Base-by-base conservation (phyloP, 2,888 invertebrate genomes). In the Hemicrepidius hirtus region DNA sequence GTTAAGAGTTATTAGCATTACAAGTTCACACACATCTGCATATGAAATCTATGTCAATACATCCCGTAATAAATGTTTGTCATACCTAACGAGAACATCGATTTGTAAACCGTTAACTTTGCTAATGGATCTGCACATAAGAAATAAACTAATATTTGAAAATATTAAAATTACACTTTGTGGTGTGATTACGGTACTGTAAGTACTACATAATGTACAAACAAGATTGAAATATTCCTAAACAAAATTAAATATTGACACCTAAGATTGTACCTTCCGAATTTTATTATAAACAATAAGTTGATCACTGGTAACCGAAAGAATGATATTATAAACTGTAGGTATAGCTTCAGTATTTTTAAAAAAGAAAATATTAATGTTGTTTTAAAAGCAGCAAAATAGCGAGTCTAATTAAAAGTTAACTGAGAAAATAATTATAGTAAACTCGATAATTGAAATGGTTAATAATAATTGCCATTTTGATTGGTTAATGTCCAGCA, bases 41-140 rank as follows among this genome's bases (percentile, higher is more conserved):
- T 40, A 9, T 35, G n/a, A 57, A 53, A 49, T 64, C 18, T 62
- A 20, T 62, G 50, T 60, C 50, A 55, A 41, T 21, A 55, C 13
- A 37, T 46, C 46, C 55, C 35, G 59, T 37, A 59, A 59, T 59
- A 68, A 68, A 60, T 68, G 35, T 63, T 53, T 62, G 68, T 49
- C 24, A 28, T 50, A 46, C 13, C n/a, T 62, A 63, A 62, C 28
- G 35, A 62, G 53, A 53, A 62, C 41, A 40, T 53, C 20, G 44
- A 62, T 63, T 53, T 62, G 13, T 24, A 37, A 37, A 68, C 68
- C 68, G 68, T 68, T 68, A 68, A 16, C 53, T 64, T 21, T 49
- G 7, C 12, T 40, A 44, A 60, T 44, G 44, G 28, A 41, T 41
- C 13, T 13, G 32, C 9, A 9, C 28, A 24, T 21, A 41, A 18